Evolutionary conservation across 2,888 invertebrate genomes (phyloP).

Genomic region (Pristionchus japonicus): DNA sequence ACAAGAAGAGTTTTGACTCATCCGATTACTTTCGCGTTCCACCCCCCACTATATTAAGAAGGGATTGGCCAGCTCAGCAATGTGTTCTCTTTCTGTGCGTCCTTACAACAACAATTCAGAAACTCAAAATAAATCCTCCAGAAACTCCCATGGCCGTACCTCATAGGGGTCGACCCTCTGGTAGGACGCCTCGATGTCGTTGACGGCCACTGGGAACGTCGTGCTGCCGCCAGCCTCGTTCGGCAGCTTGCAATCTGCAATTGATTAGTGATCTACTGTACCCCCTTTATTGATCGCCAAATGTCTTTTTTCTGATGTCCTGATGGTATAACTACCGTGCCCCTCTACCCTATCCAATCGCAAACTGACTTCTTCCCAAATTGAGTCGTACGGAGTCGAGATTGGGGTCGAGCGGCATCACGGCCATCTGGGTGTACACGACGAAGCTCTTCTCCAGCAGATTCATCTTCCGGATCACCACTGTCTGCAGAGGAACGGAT

Average conservation of each 20-base stretch:
- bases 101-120: no score
- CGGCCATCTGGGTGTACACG: slow-evolving; percentile 66
- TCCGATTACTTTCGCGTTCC: neutral
- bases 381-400: slow-evolving; percentile 58
- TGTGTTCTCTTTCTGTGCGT: no score
- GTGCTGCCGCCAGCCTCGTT: neutral
- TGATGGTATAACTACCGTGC: no score
- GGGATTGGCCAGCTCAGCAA: neutral
- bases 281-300: no score
- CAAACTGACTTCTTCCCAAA: slow-evolving; percentile 55
- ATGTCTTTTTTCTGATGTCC: no score
- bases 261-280: neutral
- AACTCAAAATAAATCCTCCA: no score
- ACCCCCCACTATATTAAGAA: neutral
- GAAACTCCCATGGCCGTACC: neutral
- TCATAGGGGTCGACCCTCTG: slow-evolving; percentile 46
- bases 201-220: slow-evolving; percentile 42
- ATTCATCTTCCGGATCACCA: slow-evolving; percentile 52
- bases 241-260: slow-evolving; percentile 40
- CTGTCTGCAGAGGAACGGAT: slow-evolving; percentile 48
- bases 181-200: slow-evolving; percentile 42
- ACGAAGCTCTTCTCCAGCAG: slow-evolving; percentile 45
- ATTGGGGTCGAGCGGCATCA: slow-evolving; percentile 58
- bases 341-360: neutral
- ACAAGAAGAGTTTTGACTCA: neutral